Conservation (phyloP, 2,888 invertebrate species). For the Leucoma salicis region DNA sequence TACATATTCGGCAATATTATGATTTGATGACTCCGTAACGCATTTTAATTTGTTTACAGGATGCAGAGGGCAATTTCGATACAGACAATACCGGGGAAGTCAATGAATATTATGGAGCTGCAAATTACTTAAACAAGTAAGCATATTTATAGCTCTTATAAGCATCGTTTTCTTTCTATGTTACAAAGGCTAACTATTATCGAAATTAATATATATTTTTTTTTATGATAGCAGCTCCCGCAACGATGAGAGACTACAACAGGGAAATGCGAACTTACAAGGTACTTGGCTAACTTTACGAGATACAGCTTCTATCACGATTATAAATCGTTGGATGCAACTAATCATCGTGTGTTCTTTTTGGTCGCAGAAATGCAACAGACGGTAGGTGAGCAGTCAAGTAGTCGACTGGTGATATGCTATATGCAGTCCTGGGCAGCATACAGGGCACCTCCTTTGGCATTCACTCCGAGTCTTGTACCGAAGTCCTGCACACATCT, state of each 20-base stretch:
- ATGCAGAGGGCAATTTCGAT: slow-evolving; percentile 42
- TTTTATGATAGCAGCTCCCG: slow-evolving; percentile 46
- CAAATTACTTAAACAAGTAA: slow-evolving; percentile 69
- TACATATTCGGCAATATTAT: not conserved
- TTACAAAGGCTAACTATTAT: too few relatives aligned
- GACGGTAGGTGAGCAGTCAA: slow-evolving; percentile 44
- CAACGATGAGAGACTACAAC: slow-evolving; percentile 64
- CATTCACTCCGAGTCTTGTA: slow-evolving; percentile 84
- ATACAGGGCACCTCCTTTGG: slow-evolving; percentile 85
- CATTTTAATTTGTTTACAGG: slow-evolving; percentile 35
- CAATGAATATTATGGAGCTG: slow-evolving; percentile 70
- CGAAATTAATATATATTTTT: slow-evolving; percentile 13
- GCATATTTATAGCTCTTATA: slow-evolving; percentile 16
- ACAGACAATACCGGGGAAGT: slow-evolving; percentile 32
- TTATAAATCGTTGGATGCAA: not conserved
- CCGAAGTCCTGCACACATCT: slow-evolving; percentile 88
- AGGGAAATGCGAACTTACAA: slow-evolving; percentile 73
- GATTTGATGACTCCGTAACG: not conserved
- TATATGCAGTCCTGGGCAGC: slow-evolving; percentile 86
- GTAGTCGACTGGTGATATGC: slow-evolving; percentile 82
- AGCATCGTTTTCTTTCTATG: not conserved
- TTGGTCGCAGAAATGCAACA: slow-evolving; percentile 62
- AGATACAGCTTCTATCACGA: not conserved
- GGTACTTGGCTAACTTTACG: too few relatives aligned
- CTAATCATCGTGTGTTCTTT: too few relatives aligned